A percentile compares a stretch with the other conserved stretches of the same genome.
These are phyloP conservation scores for Wiebesia pumilae DNA, from an alignment of 1,140 invertebrate species.

Conservation along the genomic window DNA sequence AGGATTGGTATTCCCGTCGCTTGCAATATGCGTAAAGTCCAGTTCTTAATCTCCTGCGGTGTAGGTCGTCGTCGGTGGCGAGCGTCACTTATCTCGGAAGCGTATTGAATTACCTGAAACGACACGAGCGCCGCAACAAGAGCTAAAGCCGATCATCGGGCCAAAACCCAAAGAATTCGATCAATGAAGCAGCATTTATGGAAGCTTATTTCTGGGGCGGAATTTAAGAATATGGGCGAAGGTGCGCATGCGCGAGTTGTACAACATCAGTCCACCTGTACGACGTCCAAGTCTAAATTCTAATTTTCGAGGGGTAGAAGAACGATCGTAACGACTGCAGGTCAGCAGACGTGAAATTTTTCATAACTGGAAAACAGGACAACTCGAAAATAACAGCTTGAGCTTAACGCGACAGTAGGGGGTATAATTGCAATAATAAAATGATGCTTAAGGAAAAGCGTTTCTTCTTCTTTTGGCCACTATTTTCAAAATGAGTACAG, in stretches of 20 bases:
- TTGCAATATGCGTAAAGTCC: too few relatives aligned
- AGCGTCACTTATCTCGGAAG: neutral
- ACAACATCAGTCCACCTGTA: neutral
- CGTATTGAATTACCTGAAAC: constrained; percentile 5
- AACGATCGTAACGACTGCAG: neutral
- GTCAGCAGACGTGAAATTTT: too few relatives aligned
- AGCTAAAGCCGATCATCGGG: neutral
- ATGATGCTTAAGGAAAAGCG: neutral
- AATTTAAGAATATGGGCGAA: neutral
- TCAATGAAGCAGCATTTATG: neutral
- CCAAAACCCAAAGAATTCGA: neutral
- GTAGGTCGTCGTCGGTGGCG: neutral
- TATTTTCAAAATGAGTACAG: neutral
- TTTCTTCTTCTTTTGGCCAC: neutral
- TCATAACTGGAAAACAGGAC: neutral
- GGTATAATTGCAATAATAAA: neutral
- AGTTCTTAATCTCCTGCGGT: too few relatives aligned
- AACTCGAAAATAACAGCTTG: neutral
- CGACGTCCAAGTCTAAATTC: neutral
- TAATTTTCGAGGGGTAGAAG: neutral
- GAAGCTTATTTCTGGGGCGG: neutral
- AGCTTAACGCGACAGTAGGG: neutral
- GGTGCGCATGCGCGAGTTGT: neutral
- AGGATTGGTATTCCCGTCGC: neutral
- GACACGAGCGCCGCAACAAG: neutral